Percentiles rank a stretch among this genome's conserved stretches.
phyloP scores from a whole-genome alignment of 2,113 vertebrate species.

The Platanista minor region DNA sequence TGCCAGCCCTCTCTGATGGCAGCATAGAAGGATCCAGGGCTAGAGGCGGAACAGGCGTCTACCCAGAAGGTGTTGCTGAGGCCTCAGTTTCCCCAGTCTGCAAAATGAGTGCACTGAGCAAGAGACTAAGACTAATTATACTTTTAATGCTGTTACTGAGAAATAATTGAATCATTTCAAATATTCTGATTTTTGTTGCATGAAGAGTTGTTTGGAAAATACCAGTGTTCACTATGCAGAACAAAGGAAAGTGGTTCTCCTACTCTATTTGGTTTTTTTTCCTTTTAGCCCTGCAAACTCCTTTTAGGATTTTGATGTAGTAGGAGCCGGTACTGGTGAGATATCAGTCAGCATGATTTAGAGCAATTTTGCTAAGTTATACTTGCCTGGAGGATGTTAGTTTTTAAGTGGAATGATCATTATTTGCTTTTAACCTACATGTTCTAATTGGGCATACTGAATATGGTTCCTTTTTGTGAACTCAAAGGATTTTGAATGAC shows the following conservation, averaged over 20 bases:
- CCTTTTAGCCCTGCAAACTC: neutral
- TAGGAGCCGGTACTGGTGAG: neutral
- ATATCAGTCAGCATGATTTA: neutral
- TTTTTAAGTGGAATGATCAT: neutral
- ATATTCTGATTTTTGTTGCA: neutral
- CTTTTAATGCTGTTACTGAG: neutral
- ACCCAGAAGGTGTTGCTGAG: neutral
- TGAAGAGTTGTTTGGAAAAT: neutral
- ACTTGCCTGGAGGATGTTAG: neutral
- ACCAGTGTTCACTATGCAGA: neutral
- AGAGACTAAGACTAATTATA: neutral
- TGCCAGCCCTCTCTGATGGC: too few relatives aligned
- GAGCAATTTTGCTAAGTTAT: neutral
- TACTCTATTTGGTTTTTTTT: neutral
- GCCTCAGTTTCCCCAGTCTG: neutral
- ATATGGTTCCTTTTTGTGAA: neutral
- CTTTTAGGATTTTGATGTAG: neutral
- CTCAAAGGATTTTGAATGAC: conserved; percentile 2
- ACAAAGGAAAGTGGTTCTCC: neutral
- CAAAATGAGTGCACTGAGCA: neutral
- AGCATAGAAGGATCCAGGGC: neutral
- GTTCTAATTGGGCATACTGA: neutral
- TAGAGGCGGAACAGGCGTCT: neutral
- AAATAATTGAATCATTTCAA: neutral
- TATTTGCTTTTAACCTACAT: neutral